Evolutionary conservation across 2,797 vertebrate genomes (phyloP).

Genomic region (Molossus molossus): DNA sequence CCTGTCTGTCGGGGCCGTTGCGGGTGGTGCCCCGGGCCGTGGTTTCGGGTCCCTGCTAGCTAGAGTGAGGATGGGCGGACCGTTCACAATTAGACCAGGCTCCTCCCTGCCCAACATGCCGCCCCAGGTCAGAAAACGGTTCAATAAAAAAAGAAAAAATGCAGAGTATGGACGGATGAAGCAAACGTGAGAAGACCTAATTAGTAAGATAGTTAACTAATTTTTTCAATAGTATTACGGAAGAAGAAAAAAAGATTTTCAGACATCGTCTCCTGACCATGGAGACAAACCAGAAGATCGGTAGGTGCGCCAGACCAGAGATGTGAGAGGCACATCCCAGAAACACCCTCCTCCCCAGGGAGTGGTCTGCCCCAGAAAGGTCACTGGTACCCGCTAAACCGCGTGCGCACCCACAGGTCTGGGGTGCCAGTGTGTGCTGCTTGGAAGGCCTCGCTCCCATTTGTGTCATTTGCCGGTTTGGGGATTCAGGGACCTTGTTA

Average conservation of each 20-base stretch:
- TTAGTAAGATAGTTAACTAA: background rate
- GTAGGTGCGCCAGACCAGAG: background rate
- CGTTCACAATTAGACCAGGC: background rate
- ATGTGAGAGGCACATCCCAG: background rate
- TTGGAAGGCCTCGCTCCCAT: background rate
- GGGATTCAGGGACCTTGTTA: background rate
- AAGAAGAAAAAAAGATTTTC: conserved; percentile 25
- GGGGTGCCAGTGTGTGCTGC: background rate
- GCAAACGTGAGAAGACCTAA: background rate
- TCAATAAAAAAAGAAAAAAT: background rate
- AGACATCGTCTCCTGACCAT: background rate
- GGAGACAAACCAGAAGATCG: conserved; percentile 30
- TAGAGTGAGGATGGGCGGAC: background rate
- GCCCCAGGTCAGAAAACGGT: background rate
- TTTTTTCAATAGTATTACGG: background rate
- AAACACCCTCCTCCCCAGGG: background rate
- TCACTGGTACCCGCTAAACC: background rate
- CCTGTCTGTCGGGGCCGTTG: background rate
- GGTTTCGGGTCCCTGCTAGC: background rate
- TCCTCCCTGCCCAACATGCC: background rate
- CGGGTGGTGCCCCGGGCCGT: accelerated
- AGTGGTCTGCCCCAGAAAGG: background rate
- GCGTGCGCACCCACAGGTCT: background rate
- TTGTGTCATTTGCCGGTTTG: background rate
- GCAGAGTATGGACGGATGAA: background rate